phyloP scores from a whole-genome alignment of 2,113 vertebrate genomes.

The Todiramphus saurophagus region DNA sequence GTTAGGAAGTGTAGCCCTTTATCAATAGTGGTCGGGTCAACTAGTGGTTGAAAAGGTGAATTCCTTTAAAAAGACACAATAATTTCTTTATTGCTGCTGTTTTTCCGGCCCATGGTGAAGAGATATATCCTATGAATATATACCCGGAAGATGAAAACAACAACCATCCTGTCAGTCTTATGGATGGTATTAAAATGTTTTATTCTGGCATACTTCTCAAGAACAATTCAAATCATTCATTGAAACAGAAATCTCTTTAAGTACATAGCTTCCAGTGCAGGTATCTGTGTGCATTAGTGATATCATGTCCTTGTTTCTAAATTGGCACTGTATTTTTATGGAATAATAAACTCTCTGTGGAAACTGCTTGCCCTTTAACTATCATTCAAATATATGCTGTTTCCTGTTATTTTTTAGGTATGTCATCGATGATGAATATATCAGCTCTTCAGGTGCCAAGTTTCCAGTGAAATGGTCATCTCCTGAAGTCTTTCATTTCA shows the following conservation, averaged over 20 bases:
- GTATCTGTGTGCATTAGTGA: neutral
- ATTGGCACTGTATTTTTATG: neutral
- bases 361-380: neutral
- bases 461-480: constrained; percentile 93
- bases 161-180: neutral
- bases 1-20: neutral
- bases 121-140: neutral
- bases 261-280: neutral
- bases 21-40: neutral
- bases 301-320: neutral
- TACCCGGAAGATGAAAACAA: neutral
- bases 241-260: neutral
- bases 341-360: neutral
- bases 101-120: neutral
- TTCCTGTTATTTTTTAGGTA: constrained; percentile 72
- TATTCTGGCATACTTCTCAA: neutral
- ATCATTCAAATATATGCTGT: neutral
- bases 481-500: constrained; percentile 88
- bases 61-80: neutral
- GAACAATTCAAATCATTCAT: neutral
- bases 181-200: neutral
- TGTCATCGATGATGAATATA: constrained; percentile 88
- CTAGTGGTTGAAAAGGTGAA: neutral
- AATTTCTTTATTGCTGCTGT: neutral
- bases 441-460: constrained; percentile 84